A percentile compares a stretch with the other conserved stretches of the same genome.
These are phyloP conservation scores for Coluber constrictor DNA, from an alignment of 2,797 vertebrate genomes.

Conservation along the genomic window DNA sequence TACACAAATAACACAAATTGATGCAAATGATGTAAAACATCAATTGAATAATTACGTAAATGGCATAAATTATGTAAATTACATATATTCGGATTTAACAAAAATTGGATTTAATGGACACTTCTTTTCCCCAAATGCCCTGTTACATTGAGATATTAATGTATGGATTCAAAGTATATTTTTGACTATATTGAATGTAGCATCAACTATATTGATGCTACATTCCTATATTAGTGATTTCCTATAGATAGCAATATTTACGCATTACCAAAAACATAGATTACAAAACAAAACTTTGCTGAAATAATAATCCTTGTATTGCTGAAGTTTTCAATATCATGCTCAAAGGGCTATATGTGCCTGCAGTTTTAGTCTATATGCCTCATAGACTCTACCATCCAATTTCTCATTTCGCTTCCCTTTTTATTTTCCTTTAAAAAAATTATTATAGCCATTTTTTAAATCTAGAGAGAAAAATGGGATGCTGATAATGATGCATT, in stretches of 20 bases:
- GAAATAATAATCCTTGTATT: background rate
- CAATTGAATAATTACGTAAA: background rate
- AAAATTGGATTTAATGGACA: background rate
- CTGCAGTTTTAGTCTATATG: background rate
- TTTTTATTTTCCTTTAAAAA: background rate
- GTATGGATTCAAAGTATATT: background rate
- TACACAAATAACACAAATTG: background rate
- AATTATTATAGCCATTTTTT: background rate
- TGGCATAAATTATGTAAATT: background rate
- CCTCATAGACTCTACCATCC: background rate
- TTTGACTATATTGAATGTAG: too few relatives aligned
- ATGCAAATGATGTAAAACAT: conserved; percentile 1
- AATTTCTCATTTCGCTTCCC: background rate
- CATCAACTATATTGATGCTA: background rate
- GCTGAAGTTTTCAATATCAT: background rate
- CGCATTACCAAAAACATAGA: background rate
- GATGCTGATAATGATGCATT: background rate
- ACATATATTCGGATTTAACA: background rate
- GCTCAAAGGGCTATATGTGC: background rate
- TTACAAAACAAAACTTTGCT: background rate
- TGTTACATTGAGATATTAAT: background rate
- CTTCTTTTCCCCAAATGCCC: background rate
- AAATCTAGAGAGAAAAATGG: background rate
- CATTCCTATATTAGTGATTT: background rate
- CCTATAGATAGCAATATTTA: background rate